These are phyloP conservation scores for Calephelis nemesis DNA, from an alignment of 1,140 invertebrate genomes.

Conservation along the genomic window DNA sequence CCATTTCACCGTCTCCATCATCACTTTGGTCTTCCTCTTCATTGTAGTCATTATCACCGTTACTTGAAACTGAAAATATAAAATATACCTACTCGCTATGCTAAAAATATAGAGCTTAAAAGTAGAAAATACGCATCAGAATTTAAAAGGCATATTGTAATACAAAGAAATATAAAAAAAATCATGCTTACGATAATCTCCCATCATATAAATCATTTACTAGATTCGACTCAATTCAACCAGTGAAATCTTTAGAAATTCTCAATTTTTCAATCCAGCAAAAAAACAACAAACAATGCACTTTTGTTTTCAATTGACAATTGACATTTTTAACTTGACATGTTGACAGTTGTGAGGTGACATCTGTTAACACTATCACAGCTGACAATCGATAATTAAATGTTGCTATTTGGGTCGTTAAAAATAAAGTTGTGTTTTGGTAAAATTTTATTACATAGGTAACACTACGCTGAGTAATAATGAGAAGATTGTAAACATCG, in stretches of 20 bases:
- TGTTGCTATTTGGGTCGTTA: too few species aligned
- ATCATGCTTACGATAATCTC: background rate
- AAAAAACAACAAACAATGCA: background rate
- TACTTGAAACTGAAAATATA: constrained; percentile 27
- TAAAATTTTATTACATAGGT: too few species aligned
- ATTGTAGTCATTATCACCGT: constrained; percentile 30
- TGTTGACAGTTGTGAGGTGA: background rate
- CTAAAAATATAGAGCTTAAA: constrained; percentile 18
- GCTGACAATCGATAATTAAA: too few species aligned
- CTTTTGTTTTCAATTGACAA: background rate
- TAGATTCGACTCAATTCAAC: too few species aligned
- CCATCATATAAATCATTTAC: background rate
- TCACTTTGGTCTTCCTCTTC: constrained; percentile 25
- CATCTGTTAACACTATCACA: too few species aligned
- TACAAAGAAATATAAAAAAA: background rate
- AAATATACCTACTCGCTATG: background rate
- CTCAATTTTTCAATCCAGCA: background rate
- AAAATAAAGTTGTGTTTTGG: too few species aligned
- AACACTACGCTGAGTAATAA: background rate
- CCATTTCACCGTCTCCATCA: constrained; percentile 26
- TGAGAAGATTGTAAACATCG: background rate
- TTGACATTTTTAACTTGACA: background rate
- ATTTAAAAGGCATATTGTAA: background rate
- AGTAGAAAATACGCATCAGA: constrained; percentile 4
- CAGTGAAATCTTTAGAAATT: background rate